Evolutionary conservation across 92 coral and sea anemone genomes (phyloP).

Genomic region (Bergia puertoricense): DNA sequence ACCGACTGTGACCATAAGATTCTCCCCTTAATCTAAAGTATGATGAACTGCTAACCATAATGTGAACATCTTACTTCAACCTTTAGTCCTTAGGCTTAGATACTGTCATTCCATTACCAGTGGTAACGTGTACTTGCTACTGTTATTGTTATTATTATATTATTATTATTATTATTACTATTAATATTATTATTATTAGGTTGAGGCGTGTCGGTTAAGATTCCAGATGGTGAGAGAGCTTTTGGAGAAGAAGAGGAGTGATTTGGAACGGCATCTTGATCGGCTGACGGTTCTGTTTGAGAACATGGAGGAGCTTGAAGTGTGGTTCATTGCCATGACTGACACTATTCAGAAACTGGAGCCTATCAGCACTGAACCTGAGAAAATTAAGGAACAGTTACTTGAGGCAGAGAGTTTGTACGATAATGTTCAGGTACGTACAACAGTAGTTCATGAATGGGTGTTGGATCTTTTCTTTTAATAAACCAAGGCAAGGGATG

Average conservation of each 20-base stretch:
- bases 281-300: constrained; percentile 74
- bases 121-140: too few relatives aligned
- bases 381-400: constrained; percentile 82
- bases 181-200: too few relatives aligned
- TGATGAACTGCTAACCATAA: too few relatives aligned
- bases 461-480: too few relatives aligned
- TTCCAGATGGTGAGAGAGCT: constrained; percentile 75
- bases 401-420: constrained; percentile 76
- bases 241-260: constrained; percentile 67
- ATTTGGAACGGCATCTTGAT: constrained; percentile 76
- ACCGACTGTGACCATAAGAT: too few relatives aligned
- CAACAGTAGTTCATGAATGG: neutral
- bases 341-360: constrained; percentile 64
- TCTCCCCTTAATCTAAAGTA: too few relatives aligned
- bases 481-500: too few relatives aligned
- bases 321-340: constrained; percentile 79
- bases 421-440: constrained; percentile 56
- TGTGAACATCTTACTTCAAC: too few relatives aligned
- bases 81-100: too few relatives aligned
- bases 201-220: constrained; percentile 60
- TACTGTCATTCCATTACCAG: too few relatives aligned
- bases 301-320: constrained; percentile 72
- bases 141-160: too few relatives aligned
- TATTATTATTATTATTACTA: too few relatives aligned
- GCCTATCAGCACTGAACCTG: constrained; percentile 94